phyloP scores from a whole-genome alignment of 2,888 invertebrate genomes.

The Gonocerus acuteangulatus region DNA sequence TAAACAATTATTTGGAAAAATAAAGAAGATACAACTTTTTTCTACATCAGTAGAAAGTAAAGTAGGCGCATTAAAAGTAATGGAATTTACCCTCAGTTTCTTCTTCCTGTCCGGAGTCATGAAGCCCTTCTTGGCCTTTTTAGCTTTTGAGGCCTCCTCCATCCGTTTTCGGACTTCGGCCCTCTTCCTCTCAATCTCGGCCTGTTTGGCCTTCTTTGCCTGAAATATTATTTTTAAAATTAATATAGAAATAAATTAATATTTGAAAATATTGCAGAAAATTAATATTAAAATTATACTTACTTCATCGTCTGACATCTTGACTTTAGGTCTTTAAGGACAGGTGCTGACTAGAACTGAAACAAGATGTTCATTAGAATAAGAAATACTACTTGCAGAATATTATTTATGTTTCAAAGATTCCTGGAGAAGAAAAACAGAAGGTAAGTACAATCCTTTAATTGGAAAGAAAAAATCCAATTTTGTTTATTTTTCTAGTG shows the following conservation, averaged over 20 bases:
- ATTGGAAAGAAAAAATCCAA: too few species aligned
- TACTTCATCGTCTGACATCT: constrained; percentile 90
- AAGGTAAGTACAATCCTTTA: too few species aligned
- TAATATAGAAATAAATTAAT: neutral
- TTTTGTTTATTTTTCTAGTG: too few species aligned
- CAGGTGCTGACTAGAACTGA: constrained; percentile 5
- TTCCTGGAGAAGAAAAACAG: too few species aligned
- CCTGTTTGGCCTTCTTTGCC: constrained; percentile 95
- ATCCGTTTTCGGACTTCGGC: constrained; percentile 97
- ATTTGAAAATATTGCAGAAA: neutral
- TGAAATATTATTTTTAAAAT: constrained; percentile 1
- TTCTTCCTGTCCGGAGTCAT: constrained; percentile 99
- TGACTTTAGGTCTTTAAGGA: constrained; percentile 9
- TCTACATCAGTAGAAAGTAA: too few species aligned
- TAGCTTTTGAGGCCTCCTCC: constrained; percentile 96
- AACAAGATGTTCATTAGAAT: neutral
- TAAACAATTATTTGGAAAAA: too few species aligned
- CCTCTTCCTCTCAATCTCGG: constrained; percentile 96
- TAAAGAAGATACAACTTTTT: too few species aligned
- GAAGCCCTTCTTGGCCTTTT: constrained; percentile 99
- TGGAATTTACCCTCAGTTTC: constrained; percentile 97
- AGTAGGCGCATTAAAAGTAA: too few species aligned
- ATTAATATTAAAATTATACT: constrained; percentile 44
- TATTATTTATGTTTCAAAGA: too few species aligned
- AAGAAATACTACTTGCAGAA: neutral